These are phyloP conservation scores for Heteropelma amictum DNA, from an alignment of 2,888 invertebrate genomes.

Conservation along the genomic window DNA sequence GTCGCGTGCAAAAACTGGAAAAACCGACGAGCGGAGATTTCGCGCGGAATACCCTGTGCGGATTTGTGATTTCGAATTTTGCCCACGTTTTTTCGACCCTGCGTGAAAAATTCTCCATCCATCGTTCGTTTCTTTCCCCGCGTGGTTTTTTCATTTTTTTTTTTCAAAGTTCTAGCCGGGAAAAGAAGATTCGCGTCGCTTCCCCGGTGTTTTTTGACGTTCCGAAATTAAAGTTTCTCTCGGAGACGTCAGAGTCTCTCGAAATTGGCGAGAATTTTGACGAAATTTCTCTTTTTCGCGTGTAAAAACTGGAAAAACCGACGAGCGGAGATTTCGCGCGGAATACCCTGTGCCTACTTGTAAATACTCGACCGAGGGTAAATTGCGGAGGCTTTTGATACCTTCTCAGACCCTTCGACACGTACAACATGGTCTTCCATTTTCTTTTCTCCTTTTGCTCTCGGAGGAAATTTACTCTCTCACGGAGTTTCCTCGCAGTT, in stretches of 20 bases:
- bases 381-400: constrained; percentile 36
- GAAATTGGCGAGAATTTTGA: no score
- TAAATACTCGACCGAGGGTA: not conserved
- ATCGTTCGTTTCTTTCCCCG: not conserved
- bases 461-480: constrained; percentile 17
- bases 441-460: constrained; percentile 5
- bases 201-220: no score
- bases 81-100: not conserved
- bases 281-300: not conserved
- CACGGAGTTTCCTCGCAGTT: constrained; percentile 2
- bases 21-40: no score
- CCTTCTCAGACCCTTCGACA: constrained; percentile 6
- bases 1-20: no score
- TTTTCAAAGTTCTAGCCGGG: no score
- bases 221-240: no score
- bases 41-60: no score
- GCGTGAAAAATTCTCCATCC: not conserved
- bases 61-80: no score
- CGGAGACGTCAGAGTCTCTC: no score
- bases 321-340: not conserved
- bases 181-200: no score
- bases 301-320: not conserved
- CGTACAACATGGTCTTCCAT: constrained; percentile 7
- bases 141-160: no score
- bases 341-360: not conserved